Percentiles rank a stretch among this genome's conserved stretches.
These are phyloP conservation scores for Campylomormyrus tamandua DNA, from an alignment of 2,113 vertebrate species.

Conservation along the genomic window DNA sequence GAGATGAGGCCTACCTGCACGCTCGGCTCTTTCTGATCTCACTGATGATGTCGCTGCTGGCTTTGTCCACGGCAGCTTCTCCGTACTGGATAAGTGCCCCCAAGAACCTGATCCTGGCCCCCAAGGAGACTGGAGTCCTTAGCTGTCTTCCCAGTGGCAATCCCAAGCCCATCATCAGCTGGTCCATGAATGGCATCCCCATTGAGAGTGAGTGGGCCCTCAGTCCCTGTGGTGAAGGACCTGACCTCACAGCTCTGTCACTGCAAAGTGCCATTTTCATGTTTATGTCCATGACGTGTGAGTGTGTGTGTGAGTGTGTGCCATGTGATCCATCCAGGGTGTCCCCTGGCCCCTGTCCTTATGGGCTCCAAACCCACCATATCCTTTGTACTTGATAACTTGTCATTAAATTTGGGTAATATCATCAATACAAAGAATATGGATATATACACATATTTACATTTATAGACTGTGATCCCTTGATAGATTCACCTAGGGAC, in stretches of 20 bases:
- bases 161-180: constrained; percentile 79
- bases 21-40: neutral
- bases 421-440: neutral
- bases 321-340: neutral
- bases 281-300: neutral
- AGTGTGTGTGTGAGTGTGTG: neutral
- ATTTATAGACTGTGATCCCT: constrained; percentile 14
- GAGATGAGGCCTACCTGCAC: neutral
- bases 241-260: neutral
- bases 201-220: constrained; percentile 72
- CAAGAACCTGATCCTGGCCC: constrained; percentile 85
- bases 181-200: constrained; percentile 82
- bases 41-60: neutral
- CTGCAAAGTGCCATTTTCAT: neutral
- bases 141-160: constrained; percentile 81
- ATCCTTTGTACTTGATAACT: neutral
- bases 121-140: constrained; percentile 80
- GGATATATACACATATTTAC: neutral
- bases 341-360: neutral
- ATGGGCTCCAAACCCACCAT: neutral
- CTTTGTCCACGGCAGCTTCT: constrained; percentile 63
- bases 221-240: neutral
- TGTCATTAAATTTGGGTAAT: neutral
- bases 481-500: constrained; percentile 73
- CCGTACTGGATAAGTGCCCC: constrained; percentile 91